Percentiles rank a stretch among this genome's conserved stretches.
phyloP scores from a whole-genome alignment of 2,113 vertebrate genomes.

The Alexandromys fortis region DNA sequence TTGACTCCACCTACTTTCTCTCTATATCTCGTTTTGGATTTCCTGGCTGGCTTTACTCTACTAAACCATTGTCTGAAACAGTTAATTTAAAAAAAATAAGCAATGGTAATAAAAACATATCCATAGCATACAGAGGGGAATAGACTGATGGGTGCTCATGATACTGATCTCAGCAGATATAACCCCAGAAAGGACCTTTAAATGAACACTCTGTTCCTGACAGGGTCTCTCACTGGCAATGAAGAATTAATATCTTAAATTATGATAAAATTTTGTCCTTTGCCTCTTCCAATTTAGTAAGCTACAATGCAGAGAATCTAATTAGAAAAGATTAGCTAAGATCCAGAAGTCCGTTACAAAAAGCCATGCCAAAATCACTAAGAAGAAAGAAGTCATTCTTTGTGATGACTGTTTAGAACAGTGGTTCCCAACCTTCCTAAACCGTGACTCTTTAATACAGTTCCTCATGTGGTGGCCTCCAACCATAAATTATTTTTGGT shows the following conservation, averaged over 20 bases:
- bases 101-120: no score
- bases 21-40: no score
- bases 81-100: no score
- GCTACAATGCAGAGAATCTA: background rate
- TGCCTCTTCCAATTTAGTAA: background rate
- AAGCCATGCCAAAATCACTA: background rate
- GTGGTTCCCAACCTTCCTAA: background rate
- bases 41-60: no score
- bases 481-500: background rate
- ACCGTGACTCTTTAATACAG: background rate
- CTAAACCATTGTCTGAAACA: no score
- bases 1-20: no score
- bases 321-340: background rate
- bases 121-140: background rate
- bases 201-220: background rate
- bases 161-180: background rate
- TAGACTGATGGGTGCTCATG: background rate
- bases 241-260: slow-evolving; percentile 31
- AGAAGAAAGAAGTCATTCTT: background rate
- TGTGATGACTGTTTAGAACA: background rate
- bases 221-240: background rate
- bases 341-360: background rate
- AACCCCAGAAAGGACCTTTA: background rate
- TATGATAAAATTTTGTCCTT: background rate
- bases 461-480: no score